Base-by-base conservation (phyloP, 2,888 invertebrate species). In the Shargacucullia verbasci region DNA sequence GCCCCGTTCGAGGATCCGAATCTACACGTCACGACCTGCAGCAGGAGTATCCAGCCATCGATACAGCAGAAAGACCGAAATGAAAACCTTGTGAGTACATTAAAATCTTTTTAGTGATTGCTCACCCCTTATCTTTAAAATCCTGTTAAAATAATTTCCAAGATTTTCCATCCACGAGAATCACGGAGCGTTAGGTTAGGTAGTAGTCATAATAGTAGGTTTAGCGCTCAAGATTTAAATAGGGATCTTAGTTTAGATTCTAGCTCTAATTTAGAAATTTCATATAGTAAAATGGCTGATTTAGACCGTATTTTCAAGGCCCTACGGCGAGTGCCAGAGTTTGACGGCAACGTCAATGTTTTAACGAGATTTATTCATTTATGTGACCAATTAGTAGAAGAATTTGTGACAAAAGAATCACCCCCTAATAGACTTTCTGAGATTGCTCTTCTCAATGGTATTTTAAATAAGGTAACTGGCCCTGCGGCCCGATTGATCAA, bases 1-100 rank as follows among this genome's bases (percentile, higher is more conserved):
- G 37, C 37, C 37, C 37, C 14, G 14, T 37, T 37, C 37, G 37
- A 37, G 37, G 37, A 37, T 37, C 37, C 37, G 37, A 14, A 37
- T 37, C 37, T 37, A 37, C 37, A 37, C 37, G 29, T 29, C 9
- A 8, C 7, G 29, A 9, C 29, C 29, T 4, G 29, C 29, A 29
- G 29, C 29, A 29, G 1, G 29, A 29, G 29, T 29, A 29, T 29
- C 8, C 29, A 29, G 9, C 29, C 9, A 29, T 29, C 7, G 29
- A 29, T 29, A 29, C 29, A 7, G 29, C 29, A 29, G 29, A 29
- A 29, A 29, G 29, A 6, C 29, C 29, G 29, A 29, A 29, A 29
- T 29, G 29, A 4, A 20, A 29, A 29, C 29, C 29, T 29, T 29
- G 29, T 41, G 29, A 41, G 41, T 29, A 41, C 41, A 41, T 29